Percentiles rank a stretch among this genome's conserved stretches.
Conservation (phyloP, 2,113 vertebrate species). For the Ibidorhyncha struthersii region DNA sequence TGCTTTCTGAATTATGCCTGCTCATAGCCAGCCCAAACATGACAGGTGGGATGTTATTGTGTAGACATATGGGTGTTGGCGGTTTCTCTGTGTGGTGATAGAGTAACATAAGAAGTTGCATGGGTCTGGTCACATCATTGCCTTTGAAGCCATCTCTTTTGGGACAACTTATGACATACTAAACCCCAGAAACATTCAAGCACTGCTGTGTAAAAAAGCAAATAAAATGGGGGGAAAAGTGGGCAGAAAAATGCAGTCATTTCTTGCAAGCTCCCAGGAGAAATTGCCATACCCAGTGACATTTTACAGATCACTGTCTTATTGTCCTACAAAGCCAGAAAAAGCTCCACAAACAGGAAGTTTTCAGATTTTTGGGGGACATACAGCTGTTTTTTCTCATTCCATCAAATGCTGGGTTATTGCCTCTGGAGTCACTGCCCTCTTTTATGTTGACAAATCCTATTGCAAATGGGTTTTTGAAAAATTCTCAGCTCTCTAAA, state of each 20-base stretch:
- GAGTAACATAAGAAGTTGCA: not conserved
- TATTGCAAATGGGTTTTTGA: conserved; percentile 13
- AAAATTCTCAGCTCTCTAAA: not conserved
- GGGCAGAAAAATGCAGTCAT: not conserved
- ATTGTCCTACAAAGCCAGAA: conserved; percentile 8
- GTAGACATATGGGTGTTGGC: not conserved
- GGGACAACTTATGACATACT: not conserved
- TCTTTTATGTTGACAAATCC: conserved; percentile 26
- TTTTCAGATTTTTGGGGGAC: conserved; percentile 5
- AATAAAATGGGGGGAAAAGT: not conserved
- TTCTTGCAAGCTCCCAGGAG: not conserved
- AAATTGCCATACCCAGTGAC: not conserved
- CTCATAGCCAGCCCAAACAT: not conserved
- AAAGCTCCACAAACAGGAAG: conserved; percentile 4
- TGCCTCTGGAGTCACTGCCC: not conserved
- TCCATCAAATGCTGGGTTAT: not conserved
- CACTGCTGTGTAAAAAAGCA: not conserved
- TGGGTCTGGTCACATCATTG: not conserved
- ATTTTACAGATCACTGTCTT: not conserved
- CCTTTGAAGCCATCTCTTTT: not conserved
- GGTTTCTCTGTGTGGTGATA: not conserved
- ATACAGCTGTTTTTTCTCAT: not conserved
- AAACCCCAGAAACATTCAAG: not conserved
- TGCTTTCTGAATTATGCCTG: not conserved
- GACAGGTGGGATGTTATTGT: not conserved